These are phyloP conservation scores for Troides helena DNA, from an alignment of 2,888 invertebrate genomes.

Conservation along the genomic window DNA sequence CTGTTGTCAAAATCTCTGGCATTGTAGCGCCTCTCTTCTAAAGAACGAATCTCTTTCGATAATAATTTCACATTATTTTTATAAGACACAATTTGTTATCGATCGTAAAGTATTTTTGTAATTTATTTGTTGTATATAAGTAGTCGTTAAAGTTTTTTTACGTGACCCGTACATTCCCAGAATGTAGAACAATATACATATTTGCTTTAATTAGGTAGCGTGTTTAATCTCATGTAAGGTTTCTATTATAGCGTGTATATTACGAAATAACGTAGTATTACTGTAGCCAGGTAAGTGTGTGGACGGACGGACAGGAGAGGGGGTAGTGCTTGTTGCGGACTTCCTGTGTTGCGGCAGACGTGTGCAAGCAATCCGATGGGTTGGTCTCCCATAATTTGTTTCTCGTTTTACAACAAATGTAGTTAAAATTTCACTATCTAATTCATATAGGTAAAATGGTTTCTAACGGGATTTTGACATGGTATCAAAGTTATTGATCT, in stretches of 20 bases:
- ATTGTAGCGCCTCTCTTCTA: conserved; percentile 38
- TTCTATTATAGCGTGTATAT: conserved; percentile 37
- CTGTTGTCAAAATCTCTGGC: background rate
- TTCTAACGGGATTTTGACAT: background rate
- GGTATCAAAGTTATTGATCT: background rate
- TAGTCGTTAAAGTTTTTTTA: conserved; percentile 49
- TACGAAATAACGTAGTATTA: conserved; percentile 40
- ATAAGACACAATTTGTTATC: conserved; percentile 38
- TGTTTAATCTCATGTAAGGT: conserved; percentile 43
- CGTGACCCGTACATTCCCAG: conserved; percentile 59
- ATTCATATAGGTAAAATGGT: background rate
- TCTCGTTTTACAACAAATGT: too few species aligned
- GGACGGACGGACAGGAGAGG: conserved; percentile 20
- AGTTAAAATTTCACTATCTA: too few species aligned
- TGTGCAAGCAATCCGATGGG: background rate
- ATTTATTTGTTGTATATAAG: conserved; percentile 57
- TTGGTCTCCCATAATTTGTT: too few species aligned
- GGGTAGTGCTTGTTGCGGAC: conserved; percentile 39
- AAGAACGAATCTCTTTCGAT: conserved; percentile 49
- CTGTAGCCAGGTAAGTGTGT: conserved; percentile 36
- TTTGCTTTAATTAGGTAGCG: conserved; percentile 63
- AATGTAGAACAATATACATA: conserved; percentile 57
- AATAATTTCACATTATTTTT: conserved; percentile 33
- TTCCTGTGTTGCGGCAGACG: conserved; percentile 4
- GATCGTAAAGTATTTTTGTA: conserved; percentile 58